Evolutionary conservation across 1,140 invertebrate species (phyloP).

Genomic region (Zaprionus ghesquierei): DNA sequence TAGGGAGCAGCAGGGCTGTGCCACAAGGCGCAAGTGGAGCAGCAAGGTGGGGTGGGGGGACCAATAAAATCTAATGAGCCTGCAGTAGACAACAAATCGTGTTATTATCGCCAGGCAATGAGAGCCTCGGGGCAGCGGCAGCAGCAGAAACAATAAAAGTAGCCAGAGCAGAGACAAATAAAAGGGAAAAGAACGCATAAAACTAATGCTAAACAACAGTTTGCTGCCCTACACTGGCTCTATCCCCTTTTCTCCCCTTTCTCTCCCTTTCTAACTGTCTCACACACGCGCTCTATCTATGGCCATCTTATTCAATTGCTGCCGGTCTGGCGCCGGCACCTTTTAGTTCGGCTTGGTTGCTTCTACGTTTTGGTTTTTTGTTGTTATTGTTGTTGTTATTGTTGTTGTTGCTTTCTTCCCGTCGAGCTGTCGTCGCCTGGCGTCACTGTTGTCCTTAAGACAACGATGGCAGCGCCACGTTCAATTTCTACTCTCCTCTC

Average conservation of each 20-base stretch:
- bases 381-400: not conserved
- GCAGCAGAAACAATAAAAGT: conserved; percentile 61
- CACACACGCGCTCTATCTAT: not conserved
- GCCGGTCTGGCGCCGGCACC: conserved; percentile 11
- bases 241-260: not conserved
- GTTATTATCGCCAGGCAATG: conserved; percentile 65
- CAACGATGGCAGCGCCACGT: conserved; percentile 56
- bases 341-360: conserved; percentile 23
- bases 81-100: conserved; percentile 75
- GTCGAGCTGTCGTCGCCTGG: conserved; percentile 50
- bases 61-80: conserved; percentile 75
- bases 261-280: not conserved
- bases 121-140: conserved; percentile 23
- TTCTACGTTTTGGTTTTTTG: conserved; percentile 2
- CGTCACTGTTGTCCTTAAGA: conserved; percentile 64
- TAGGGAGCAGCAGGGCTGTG: not conserved
- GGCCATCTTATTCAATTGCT: not conserved
- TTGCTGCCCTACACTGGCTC: not conserved
- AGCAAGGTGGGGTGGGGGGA: not conserved
- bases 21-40: not conserved
- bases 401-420: conserved; percentile 11
- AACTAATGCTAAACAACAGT: conserved; percentile 69
- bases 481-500: conserved; percentile 33
- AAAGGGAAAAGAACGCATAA: conserved; percentile 48
- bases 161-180: conserved; percentile 63